Evolutionary conservation across 2,888 invertebrate species (phyloP), one percentile per base, ranked within the genome.

Genomic region (Drosophila infuscata): DNA sequence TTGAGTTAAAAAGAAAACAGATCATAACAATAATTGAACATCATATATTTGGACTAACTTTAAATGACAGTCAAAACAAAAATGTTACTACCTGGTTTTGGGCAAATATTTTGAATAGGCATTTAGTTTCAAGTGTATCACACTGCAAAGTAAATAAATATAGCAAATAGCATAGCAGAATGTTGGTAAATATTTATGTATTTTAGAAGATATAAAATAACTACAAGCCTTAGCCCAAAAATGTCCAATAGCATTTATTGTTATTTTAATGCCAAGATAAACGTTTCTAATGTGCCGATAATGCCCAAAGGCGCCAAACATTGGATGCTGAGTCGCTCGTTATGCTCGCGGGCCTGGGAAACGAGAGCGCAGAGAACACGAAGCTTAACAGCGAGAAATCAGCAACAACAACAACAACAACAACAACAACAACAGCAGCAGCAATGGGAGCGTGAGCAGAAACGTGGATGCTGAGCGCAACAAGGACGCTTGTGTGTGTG

Each of bases 401-500:
- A 30, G 38, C 58, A 62, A n/a, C 58, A 54, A 48, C 48, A 61
- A 36, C 33, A 65, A 15, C 52, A 46, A 11, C 35, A 52, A 4
- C 25, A 53, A 9, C 15, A 61, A 36, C 33, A 65, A 4, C 25
- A 53, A 9, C 15, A 61, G 32, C 33, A 65, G 5, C n/a, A 30
- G 38, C 7, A 41, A 25, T 12, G 17, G 30, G 38, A 52, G 59
- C 32, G 25, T 64, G 30, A 70, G 76, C 48, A 61, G 38, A 20
- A 63, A 53, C 38, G 62, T 73, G 77, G 77, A 83, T 80, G 83
- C 85, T 90, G 90, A 88, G 85, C 85, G 85, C 89, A 83, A 90
- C 90, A 90, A 85, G 90, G 85, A 83, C 70, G 69, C 49, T 63
- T 68, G 51, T 29, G 29, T 29, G 29, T 29, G n/a, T 35, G 61